Percentiles rank a stretch among this genome's conserved stretches.
phyloP scores from a whole-genome alignment of 2,113 vertebrate genomes.

The Daphoenositta chrysoptera region DNA sequence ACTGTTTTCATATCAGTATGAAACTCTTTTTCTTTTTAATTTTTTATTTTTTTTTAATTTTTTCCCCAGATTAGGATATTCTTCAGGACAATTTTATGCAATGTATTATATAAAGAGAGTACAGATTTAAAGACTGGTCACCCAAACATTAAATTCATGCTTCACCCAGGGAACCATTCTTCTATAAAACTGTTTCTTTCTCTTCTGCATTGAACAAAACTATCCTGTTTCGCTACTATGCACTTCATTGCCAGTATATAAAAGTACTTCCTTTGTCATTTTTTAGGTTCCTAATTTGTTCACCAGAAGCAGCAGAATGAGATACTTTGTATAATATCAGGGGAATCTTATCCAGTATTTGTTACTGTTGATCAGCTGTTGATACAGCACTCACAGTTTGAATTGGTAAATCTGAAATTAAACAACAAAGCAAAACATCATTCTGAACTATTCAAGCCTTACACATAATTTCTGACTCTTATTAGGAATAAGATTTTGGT shows the following conservation, averaged over 20 bases:
- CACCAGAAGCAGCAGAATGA: background rate
- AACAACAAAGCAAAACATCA: background rate
- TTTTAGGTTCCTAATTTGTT: background rate
- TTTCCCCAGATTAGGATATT: background rate
- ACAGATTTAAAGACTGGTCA: background rate
- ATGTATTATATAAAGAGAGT: background rate
- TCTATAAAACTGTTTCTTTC: background rate
- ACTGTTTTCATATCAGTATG: background rate
- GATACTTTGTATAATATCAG: background rate
- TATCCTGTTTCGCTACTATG: background rate
- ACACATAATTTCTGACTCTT: background rate
- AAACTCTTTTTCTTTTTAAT: background rate
- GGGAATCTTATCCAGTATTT: rapidly evolving
- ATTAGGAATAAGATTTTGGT: background rate
- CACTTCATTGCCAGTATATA: background rate
- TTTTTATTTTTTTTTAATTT: background rate
- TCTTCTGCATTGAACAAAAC: background rate
- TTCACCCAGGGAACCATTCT: background rate
- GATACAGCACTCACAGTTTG: background rate
- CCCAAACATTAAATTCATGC: background rate
- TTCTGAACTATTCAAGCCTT: background rate
- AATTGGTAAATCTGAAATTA: background rate
- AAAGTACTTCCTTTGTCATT: background rate
- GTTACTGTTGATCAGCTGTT: background rate
- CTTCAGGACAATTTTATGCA: background rate